Percentiles rank a stretch among this genome's conserved stretches.
Evolutionary conservation across 2,888 invertebrate species (phyloP).

Genomic region (Lasioglossum lativentre): DNA sequence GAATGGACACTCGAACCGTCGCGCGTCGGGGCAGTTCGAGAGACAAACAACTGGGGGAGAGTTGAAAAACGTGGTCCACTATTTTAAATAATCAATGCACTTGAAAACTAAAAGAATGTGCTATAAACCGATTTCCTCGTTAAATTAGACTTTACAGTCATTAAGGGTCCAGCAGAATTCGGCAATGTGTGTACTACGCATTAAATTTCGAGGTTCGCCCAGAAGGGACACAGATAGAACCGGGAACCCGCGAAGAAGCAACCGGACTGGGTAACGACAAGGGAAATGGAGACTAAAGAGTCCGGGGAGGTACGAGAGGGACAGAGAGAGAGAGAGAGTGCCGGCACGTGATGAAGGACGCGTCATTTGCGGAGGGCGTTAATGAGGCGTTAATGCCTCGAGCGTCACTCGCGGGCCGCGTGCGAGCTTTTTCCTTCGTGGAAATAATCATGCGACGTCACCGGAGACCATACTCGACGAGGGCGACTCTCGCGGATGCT

Average conservation of each 20-base stretch:
- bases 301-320: not conserved
- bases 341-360: conserved; percentile 48
- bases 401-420: conserved; percentile 60
- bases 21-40: conserved; percentile 1
- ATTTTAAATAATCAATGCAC: not conserved
- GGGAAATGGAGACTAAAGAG: not conserved
- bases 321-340: conserved; percentile 22
- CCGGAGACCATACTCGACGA: conserved; percentile 15
- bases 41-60: not conserved
- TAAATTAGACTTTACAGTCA: too few species aligned
- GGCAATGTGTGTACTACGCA: not conserved
- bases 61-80: not conserved
- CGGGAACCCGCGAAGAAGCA: not conserved
- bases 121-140: too few species aligned
- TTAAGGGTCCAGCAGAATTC: not conserved
- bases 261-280: conserved; percentile 3
- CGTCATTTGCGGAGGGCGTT: conserved; percentile 74
- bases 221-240: not conserved
- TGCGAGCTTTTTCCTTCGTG: conserved; percentile 19
- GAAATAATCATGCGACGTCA: conserved; percentile 71
- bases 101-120: not conserved
- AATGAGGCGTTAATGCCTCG: conserved; percentile 78
- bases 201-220: not conserved
- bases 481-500: not conserved
- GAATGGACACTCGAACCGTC: not conserved